Percentiles rank a stretch among this genome's conserved stretches.
phyloP scores from a whole-genome alignment of 2,113 vertebrate species.

The Pandion haliaetus region DNA sequence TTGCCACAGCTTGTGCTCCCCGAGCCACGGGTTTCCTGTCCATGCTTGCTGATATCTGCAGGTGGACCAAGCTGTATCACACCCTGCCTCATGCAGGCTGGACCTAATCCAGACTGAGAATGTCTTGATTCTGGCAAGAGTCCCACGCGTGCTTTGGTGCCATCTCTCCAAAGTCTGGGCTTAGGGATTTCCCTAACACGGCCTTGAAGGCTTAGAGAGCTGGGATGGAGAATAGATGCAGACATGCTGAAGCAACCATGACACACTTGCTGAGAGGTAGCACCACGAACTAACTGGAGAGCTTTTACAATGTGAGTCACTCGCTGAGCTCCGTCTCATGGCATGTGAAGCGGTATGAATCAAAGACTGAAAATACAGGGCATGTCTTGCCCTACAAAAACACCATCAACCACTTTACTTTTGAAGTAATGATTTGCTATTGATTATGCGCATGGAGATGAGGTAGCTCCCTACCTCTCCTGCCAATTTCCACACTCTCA shows the following conservation, averaged over 20 bases:
- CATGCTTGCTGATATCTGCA: neutral
- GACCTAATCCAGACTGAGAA: neutral
- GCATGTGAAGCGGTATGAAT: constrained; percentile 9
- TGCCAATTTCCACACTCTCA: constrained; percentile 2
- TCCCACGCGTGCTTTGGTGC: neutral
- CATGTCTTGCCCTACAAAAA: constrained; percentile 29
- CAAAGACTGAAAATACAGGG: constrained; percentile 30
- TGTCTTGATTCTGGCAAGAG: neutral
- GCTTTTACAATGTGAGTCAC: neutral
- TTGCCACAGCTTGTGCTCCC: neutral
- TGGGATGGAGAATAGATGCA: neutral
- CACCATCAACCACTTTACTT: constrained; percentile 24
- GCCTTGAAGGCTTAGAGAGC: neutral
- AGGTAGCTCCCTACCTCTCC: neutral
- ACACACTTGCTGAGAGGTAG: neutral
- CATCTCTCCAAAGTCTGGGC: neutral
- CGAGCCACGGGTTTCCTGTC: neutral
- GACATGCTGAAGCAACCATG: neutral
- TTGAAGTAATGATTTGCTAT: constrained; percentile 40
- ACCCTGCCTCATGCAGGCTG: neutral
- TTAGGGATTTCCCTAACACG: neutral
- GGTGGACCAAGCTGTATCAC: neutral
- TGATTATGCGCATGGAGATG: constrained; percentile 36
- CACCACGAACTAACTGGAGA: neutral
- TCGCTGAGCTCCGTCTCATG: neutral